Evolutionary conservation across 2,888 invertebrate genomes (phyloP), one percentile per base, ranked within the genome.

Genomic region (Endomychus coccineus): DNA sequence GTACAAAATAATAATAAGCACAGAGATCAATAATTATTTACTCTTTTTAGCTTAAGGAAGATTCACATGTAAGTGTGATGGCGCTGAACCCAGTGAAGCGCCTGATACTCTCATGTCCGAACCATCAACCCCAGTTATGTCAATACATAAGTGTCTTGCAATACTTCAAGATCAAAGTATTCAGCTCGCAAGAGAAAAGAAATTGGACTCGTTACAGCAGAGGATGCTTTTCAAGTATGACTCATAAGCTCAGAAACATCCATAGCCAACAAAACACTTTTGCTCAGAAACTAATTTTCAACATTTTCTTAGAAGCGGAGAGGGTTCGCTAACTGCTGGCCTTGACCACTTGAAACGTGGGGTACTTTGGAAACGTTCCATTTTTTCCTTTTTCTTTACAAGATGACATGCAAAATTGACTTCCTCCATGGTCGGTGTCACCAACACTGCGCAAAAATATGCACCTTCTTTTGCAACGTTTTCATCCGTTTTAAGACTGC

Each of bases 261-360:
- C 17, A 34, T 15, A 43, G 31, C 31, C 31, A 29, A 40, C 44
- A 44, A 44, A 44, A 43, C 40, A 22, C 31, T 15, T 23, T 41
- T 28, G 40, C 42, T 33, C 23, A 25, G 24, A 33, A 33, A 25
- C 34, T 27, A 34, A 38, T 38, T 34, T 34, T 34, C 36, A 36
- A 44, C 39, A 34, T 44, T 44, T 36, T 44, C 36, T 44, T 43
- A 36, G 44, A 33, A 39, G 43, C 37, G 40, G 24, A 39, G 40
- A 24, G 35, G 42, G 42, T 43, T 35, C 38, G 30, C 43, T 43
- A 30, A 43, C 43, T 31, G 39, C 34, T 17, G 29, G 39, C 34
- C 34, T 19, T 35, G 39, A 39, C 38, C 27, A 42, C 39, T 40
- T 42, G 29, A 25, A 39, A 42, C 35, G 39, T 30, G 28, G 29